These are phyloP conservation scores for Pluvialis apricaria DNA, from an alignment of 2,113 vertebrate genomes.

Conservation along the genomic window DNA sequence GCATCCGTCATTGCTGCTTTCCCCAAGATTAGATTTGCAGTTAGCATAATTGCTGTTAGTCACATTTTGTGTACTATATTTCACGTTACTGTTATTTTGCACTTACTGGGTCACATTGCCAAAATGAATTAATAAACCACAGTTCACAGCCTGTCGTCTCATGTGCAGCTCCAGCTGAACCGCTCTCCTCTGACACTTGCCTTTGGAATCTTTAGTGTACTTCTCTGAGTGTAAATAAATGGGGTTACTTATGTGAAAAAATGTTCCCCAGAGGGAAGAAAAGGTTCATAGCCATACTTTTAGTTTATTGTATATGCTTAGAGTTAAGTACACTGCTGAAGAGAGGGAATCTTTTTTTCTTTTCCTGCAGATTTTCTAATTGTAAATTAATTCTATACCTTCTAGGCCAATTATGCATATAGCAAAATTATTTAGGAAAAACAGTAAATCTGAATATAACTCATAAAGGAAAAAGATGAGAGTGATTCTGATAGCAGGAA, in stretches of 20 bases:
- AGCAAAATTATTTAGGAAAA: background rate
- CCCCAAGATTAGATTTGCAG: background rate
- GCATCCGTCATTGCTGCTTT: background rate
- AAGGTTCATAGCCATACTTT: background rate
- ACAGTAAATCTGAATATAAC: background rate
- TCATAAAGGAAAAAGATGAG: background rate
- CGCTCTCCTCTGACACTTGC: background rate
- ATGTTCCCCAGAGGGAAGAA: background rate
- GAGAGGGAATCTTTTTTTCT: background rate
- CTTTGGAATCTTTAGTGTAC: background rate
- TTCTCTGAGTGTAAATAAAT: background rate
- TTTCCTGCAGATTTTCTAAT: background rate
- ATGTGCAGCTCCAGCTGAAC: background rate
- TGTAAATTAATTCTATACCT: background rate
- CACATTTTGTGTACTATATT: background rate
- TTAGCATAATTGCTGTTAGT: background rate
- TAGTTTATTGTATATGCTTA: background rate
- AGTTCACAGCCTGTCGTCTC: background rate
- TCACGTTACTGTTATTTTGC: background rate
- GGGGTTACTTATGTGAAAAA: background rate
- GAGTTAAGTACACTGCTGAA: background rate
- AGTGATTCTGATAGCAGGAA: background rate
- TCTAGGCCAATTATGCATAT: background rate
- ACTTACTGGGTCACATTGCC: background rate
- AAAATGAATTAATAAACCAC: constrained; percentile 20